Evolutionary conservation across 2,797 vertebrate genomes (phyloP), one percentile per base, ranked within the genome.

Genomic region (Sandelia bainsii): DNA sequence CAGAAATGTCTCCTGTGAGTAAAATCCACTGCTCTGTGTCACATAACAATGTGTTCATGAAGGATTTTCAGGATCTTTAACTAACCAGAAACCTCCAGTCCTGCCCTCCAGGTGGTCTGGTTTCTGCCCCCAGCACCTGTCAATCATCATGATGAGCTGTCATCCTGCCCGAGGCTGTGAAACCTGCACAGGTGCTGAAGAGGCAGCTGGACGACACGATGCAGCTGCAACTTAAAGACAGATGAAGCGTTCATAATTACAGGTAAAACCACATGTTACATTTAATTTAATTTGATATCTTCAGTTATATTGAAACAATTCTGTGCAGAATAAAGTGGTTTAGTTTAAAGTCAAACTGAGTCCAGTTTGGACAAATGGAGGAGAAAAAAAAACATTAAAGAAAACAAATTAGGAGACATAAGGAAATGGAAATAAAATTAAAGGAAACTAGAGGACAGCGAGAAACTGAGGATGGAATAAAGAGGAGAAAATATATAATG

Each of bases 41-140:
- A 34, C 32, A 34, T 34, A 34, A 29, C 6, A 3, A 34, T 34
- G 8, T 34, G 34, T 5, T 40, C 39, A 13, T 16, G 11, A 17
- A 42, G 12, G 37, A 11, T 42, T 14, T 44, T 19, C 42, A 17
- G 42, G 42, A 44, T 44, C 3, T 17, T 17, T 44, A 1, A 17
- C 42, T 44, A 16, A 46, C 44, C 44, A n/a, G 6, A 48, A 8
- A 22, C n/a, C 46, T 11, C 9, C 46, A 0, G 46, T 22, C n/a
- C 57, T n/a, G 40, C 4, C 22, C 40, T 44, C 3, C 64, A 57
- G 42, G 27, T 37, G 20, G 42, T 37, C 42, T 0, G 22, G 5
- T 37, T 67, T 37, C 52, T 66, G 63, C 58, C 59, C 42, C n/a
- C 27, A 34, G 59, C 65, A 49, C 32, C 32, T 20, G 14, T 50